Evolutionary conservation across 2,888 invertebrate genomes (phyloP).

Genomic region (Meganola albula): DNA sequence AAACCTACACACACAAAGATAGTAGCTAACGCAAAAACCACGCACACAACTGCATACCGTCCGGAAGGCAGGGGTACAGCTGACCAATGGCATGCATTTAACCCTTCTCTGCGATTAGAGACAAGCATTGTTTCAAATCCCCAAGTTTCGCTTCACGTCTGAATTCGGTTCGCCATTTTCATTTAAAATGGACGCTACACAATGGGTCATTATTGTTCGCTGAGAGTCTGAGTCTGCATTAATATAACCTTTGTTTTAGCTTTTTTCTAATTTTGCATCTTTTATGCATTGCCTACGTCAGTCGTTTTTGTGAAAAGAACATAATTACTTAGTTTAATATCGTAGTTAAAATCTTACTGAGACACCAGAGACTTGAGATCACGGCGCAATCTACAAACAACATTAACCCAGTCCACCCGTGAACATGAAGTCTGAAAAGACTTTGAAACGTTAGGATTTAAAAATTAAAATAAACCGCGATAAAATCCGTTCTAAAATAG

Average conservation of each 20-base stretch:
- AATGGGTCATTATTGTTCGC: conserved; percentile 69
- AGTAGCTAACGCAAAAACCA: conserved; percentile 28
- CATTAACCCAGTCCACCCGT: too few relatives aligned
- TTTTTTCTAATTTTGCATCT: conserved; percentile 61
- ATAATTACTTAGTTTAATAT: too few relatives aligned
- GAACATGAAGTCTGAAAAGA: too few relatives aligned
- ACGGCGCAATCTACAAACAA: too few relatives aligned
- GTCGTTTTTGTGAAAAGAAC: too few relatives aligned
- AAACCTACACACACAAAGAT: conserved; percentile 25
- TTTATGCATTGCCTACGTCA: conserved; percentile 23
- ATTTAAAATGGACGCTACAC: conserved; percentile 75
- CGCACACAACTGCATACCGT: conserved; percentile 18
- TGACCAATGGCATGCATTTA: conserved; percentile 76
- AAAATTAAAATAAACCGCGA: too few relatives aligned
- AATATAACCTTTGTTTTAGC: conserved; percentile 63
- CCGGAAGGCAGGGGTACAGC: conserved; percentile 51
- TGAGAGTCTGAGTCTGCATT: conserved; percentile 47
- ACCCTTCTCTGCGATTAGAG: conserved; percentile 68
- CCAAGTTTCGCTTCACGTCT: conserved; percentile 47
- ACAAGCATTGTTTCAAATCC: conserved; percentile 69
- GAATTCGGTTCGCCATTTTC: conserved; percentile 72
- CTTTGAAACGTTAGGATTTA: too few relatives aligned
- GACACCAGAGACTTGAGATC: too few relatives aligned
- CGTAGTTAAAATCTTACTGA: too few relatives aligned
- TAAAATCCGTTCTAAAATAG: too few relatives aligned